A percentile compares a stretch with the other conserved stretches of the same genome.
phyloP scores from a whole-genome alignment of 1,140 invertebrate genomes.

The Camponotus pennsylvanicus region DNA sequence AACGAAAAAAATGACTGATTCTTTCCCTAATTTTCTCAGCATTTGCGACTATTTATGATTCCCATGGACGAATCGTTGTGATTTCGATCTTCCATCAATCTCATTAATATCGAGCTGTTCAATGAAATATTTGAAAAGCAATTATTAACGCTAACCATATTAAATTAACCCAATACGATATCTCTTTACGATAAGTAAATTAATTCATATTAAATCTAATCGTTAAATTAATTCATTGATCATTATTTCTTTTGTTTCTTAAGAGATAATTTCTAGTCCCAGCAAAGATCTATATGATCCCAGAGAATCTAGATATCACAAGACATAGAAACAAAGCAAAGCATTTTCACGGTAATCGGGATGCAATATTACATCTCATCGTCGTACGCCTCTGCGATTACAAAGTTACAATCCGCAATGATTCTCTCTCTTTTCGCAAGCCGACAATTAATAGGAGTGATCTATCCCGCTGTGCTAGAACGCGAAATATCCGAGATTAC shows the following conservation, averaged over 20 bases:
- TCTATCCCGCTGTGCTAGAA: constrained; percentile 47
- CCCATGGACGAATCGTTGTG: neutral
- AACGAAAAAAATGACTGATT: constrained; percentile 40
- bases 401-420: constrained; percentile 24
- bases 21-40: neutral
- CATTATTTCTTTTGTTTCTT: neutral
- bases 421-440: constrained; percentile 46
- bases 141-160: neutral
- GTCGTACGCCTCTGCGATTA: neutral
- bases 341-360: neutral
- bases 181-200: no score
- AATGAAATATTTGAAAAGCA: neutral
- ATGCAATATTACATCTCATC: neutral
- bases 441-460: constrained; percentile 50
- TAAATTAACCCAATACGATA: no score
- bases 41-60: neutral
- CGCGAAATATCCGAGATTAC: constrained; percentile 48
- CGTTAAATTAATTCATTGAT: neutral
- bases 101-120: neutral
- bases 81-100: constrained; percentile 4
- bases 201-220: no score
- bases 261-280: neutral
- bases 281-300: neutral
- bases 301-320: neutral
- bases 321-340: neutral